Percentiles rank a stretch among this genome's conserved stretches.
Evolutionary conservation across 2,888 invertebrate species (phyloP).

Genomic region (Halictus ligatus): DNA sequence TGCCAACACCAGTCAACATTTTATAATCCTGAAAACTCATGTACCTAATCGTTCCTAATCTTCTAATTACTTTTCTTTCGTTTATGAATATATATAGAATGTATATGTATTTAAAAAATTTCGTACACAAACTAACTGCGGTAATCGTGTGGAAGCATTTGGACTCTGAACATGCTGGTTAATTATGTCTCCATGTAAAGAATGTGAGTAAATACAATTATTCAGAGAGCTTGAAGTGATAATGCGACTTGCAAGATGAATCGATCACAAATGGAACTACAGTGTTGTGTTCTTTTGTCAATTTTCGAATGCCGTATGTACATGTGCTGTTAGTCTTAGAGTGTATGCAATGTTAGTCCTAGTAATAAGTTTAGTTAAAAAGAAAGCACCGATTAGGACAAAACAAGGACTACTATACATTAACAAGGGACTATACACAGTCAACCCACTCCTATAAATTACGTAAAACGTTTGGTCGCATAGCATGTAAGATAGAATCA

Average conservation of each 20-base stretch:
- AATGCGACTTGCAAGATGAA: neutral
- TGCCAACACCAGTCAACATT: constrained; percentile 29
- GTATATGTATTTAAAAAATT: neutral
- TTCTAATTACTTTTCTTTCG: neutral
- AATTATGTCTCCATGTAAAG: neutral
- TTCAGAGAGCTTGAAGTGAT: neutral
- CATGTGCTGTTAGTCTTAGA: neutral
- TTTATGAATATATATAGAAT: neutral
- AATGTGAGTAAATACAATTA: neutral
- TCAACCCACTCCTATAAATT: constrained; percentile 13
- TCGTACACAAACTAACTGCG: neutral
- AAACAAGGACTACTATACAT: neutral
- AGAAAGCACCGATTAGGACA: neutral
- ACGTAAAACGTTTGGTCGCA: constrained; percentile 8
- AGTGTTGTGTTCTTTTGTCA: neutral
- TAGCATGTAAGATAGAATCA: constrained; percentile 25
- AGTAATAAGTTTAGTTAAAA: neutral
- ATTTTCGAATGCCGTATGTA: neutral
- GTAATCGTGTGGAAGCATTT: neutral
- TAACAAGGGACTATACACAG: constrained; percentile 3
- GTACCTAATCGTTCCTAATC: neutral
- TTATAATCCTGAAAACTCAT: constrained; percentile 17
- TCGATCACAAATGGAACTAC: neutral
- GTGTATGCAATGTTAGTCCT: neutral
- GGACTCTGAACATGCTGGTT: neutral